Base-by-base conservation (phyloP, 2,888 invertebrate species). In the Yponomeuta plumbellus region DNA sequence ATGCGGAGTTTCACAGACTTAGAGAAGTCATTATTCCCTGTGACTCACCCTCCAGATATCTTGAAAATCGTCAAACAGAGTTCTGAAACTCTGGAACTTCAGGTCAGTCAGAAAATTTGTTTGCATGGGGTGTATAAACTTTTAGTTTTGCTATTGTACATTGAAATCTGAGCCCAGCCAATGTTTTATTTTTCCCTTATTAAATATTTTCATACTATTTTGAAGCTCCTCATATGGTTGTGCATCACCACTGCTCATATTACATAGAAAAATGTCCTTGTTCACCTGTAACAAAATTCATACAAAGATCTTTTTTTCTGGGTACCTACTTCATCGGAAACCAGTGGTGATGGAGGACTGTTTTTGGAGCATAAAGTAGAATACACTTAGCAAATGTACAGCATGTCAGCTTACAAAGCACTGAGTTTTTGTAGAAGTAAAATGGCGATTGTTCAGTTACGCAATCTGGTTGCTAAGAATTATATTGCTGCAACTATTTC, bases 1-100 rank as follows among this genome's bases (percentile, higher is more conserved):
- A 92, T 94, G 82, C 80, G 86, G 82, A 94, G 93, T 84, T 94
- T 92, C 82, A 87, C 85, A 77, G 80, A 81, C 70, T 78, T 79
- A 68, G 93, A 94, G 77, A 85, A 86, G 76, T 77, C 76, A 70
- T 75, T 79, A 70, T 92, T 93, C 74, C 82, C 83, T 70, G 76
- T 72, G 71, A 76, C 70, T 72, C 68, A 71, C 68, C 74, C 83
- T 70, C 78, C 80, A 69, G 74, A 78, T 71, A 72, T 81, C 70
- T 70, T 71, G 69, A 77, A 72, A 71, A 71, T 74, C 68, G 74
- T 75, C 67, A 76, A 72, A 68, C 72, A 71, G 75, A 79, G 69
- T 73, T 78, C 74, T 73, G 78, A 76, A 74, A 70, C 68, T 69
- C 71, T 80, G 75, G 81, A 82, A 72, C 73, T 78, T 71, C 83